Evolutionary conservation across 2,113 vertebrate genomes (phyloP).

Genomic region (Felis chaus): DNA sequence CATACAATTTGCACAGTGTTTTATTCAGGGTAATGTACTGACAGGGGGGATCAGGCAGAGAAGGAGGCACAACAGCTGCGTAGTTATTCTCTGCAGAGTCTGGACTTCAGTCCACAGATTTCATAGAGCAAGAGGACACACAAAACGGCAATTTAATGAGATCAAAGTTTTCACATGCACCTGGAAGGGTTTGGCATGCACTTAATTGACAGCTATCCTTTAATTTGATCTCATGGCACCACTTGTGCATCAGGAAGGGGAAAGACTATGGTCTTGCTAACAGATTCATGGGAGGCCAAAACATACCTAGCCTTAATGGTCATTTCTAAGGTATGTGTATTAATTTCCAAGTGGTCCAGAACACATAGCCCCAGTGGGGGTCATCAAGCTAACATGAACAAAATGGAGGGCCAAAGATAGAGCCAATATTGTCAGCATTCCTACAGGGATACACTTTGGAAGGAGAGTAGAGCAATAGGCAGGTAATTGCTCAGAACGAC

Average conservation of each 20-base stretch:
- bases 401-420: neutral
- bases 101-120: neutral
- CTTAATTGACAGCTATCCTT: neutral
- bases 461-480: neutral
- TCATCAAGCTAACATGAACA: neutral
- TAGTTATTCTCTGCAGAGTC: neutral
- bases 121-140: neutral
- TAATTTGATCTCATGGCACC: neutral
- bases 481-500: neutral
- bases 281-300: neutral
- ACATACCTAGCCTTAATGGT: neutral
- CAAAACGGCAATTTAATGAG: neutral
- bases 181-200: neutral
- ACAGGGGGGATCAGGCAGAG: neutral
- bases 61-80: neutral
- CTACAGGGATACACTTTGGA: neutral
- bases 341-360: neutral
- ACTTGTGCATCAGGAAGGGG: neutral
- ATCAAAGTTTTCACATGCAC: neutral
- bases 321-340: neutral
- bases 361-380: neutral
- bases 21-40: neutral
- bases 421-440: neutral
- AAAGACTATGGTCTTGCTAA: neutral
- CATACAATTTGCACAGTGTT: neutral